Evolutionary conservation across 2,888 invertebrate genomes (phyloP).

Genomic region (Temnothorax ravouxi): DNA sequence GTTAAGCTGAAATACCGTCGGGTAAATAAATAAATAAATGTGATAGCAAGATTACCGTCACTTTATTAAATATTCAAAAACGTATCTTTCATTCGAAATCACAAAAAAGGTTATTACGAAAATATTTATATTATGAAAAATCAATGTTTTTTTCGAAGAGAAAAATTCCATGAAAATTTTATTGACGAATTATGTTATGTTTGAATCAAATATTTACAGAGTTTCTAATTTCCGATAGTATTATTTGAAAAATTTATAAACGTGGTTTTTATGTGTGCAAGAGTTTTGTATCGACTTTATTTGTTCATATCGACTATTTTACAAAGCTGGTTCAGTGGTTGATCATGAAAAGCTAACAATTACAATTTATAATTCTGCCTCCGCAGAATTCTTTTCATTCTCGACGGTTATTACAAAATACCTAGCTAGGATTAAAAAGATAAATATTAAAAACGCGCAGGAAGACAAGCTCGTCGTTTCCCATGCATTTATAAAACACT

Average conservation of each 20-base stretch:
- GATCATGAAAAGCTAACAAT: conserved; percentile 15
- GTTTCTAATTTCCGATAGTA: conserved; percentile 4
- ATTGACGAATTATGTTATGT: background rate
- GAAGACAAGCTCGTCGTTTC: conserved; percentile 27
- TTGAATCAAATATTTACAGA: background rate
- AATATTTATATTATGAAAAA: background rate
- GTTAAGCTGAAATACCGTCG: conserved; percentile 17
- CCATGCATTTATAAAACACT: conserved; percentile 47
- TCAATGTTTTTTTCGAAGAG: background rate
- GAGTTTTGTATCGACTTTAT: background rate
- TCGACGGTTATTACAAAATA: conserved; percentile 27
- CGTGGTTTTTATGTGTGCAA: background rate
- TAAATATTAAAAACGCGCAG: conserved; percentile 37
- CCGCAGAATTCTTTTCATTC: conserved; percentile 20
- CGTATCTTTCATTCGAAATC: background rate
- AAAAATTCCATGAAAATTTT: conserved; percentile 1
- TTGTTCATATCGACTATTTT: background rate
- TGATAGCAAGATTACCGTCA: conserved; percentile 4
- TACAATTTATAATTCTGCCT: background rate
- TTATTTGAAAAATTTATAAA: background rate
- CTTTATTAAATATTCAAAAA: conserved; percentile 30
- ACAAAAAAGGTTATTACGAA: background rate
- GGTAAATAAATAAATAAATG: conserved; percentile 16
- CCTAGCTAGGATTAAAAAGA: conserved; percentile 22
- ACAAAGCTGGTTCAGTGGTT: background rate